Percentiles rank a stretch among this genome's conserved stretches.
phyloP scores from a whole-genome alignment of 2,888 invertebrate species.

The Meghimatium bilineatum region DNA sequence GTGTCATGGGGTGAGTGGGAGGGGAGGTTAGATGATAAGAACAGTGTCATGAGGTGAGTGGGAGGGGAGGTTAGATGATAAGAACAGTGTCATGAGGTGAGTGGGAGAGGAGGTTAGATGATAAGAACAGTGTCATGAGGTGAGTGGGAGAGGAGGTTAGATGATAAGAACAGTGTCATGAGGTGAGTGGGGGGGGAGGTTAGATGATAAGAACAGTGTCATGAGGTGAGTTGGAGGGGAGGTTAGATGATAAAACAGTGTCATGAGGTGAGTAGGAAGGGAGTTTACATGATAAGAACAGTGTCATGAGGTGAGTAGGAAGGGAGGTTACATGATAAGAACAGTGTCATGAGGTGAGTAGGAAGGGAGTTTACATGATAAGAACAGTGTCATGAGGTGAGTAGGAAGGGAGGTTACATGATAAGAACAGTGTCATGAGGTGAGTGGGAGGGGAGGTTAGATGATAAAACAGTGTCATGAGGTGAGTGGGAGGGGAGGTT shows the following conservation, averaged over 20 bases:
- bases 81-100: slow-evolving; percentile 67
- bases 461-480: too few species aligned
- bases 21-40: slow-evolving; percentile 71
- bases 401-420: slow-evolving; percentile 58
- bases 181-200: slow-evolving; percentile 48
- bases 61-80: slow-evolving; percentile 67
- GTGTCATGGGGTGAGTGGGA: slow-evolving; percentile 60
- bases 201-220: too few species aligned
- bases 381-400: slow-evolving; percentile 67
- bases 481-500: background rate
- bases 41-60: slow-evolving; percentile 64
- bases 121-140: slow-evolving; percentile 70
- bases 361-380: slow-evolving; percentile 60
- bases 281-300: slow-evolving; percentile 69
- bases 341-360: slow-evolving; percentile 64
- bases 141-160: slow-evolving; percentile 54
- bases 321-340: slow-evolving; percentile 66
- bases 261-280: slow-evolving; percentile 57
- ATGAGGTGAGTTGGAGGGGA: slow-evolving; percentile 73
- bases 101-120: slow-evolving; percentile 58
- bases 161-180: slow-evolving; percentile 72
- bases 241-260: slow-evolving; percentile 71
- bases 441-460: slow-evolving; percentile 47
- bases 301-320: slow-evolving; percentile 60
- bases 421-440: slow-evolving; percentile 70